Percentiles rank a stretch among this genome's conserved stretches.
These are phyloP conservation scores for Trypoxylon attenuatum DNA, from an alignment of 2,888 invertebrate species.

Conservation along the genomic window DNA sequence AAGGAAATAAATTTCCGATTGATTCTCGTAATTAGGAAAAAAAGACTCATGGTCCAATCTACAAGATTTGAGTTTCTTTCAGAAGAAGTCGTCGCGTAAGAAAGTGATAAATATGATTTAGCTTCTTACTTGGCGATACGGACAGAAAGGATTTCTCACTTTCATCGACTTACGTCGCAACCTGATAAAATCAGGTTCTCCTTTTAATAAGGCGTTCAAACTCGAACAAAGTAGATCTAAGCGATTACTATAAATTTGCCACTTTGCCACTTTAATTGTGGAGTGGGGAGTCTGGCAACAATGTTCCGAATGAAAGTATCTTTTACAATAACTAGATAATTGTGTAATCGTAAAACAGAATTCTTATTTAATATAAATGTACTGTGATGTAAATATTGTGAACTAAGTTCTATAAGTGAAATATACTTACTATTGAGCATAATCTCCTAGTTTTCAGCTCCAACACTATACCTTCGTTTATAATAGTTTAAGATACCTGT, in stretches of 20 bases:
- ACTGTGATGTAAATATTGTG: conserved; percentile 68
- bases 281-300: conserved; percentile 29
- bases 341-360: conserved; percentile 40
- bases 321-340: conserved; percentile 49
- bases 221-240: conserved; percentile 10
- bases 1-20: no score
- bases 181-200: conserved; percentile 32
- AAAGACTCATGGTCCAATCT: no score
- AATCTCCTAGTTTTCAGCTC: not conserved
- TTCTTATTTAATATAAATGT: conserved; percentile 55
- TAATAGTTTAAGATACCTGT: not conserved
- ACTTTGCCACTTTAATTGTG: not conserved
- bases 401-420: conserved; percentile 55
- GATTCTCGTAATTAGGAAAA: no score
- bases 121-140: conserved; percentile 4
- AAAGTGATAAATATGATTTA: conserved; percentile 32
- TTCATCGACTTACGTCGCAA: conserved; percentile 2
- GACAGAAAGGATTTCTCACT: not conserved
- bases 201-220: conserved; percentile 20
- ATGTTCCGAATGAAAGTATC: conserved; percentile 57
- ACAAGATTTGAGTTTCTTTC: no score
- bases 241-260: not conserved
- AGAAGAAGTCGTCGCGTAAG: no score
- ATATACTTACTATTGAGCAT: conserved; percentile 55
- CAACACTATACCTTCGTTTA: not conserved